A percentile compares a stretch with the other conserved stretches of the same genome.
Evolutionary conservation across 2,888 invertebrate genomes (phyloP).

Genomic region (Ophraella communa): DNA sequence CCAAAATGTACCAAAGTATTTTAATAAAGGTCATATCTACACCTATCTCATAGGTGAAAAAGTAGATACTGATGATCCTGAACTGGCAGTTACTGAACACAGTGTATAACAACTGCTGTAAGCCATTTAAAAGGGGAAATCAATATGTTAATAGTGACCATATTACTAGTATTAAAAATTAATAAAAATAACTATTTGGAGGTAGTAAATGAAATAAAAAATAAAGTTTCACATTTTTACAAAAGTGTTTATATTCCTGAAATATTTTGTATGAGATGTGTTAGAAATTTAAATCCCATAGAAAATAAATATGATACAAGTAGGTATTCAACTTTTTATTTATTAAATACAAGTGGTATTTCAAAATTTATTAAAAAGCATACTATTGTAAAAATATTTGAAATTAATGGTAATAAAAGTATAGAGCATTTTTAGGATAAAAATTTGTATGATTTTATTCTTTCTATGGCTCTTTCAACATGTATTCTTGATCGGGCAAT

Average conservation of each 20-base stretch:
- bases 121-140: no score
- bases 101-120: background rate
- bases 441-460: no score
- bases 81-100: background rate
- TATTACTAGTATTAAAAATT: background rate
- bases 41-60: conserved; percentile 1
- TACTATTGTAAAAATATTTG: no score
- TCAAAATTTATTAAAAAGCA: no score
- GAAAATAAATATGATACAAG: background rate
- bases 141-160: conserved; percentile 10
- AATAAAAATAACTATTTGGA: background rate
- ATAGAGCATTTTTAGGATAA: no score
- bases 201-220: background rate
- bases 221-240: background rate
- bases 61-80: background rate
- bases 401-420: no score
- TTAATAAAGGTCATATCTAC: conserved; percentile 7
- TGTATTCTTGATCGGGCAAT: conserved; percentile 8
- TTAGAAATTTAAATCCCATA: background rate
- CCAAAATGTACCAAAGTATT: background rate
- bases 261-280: conserved; percentile 2
- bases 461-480: no score
- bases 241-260: background rate
- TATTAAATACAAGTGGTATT: no score
- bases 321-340: no score